phyloP scores from a whole-genome alignment of 1,140 invertebrate species.

The Aculops lycopersici region DNA sequence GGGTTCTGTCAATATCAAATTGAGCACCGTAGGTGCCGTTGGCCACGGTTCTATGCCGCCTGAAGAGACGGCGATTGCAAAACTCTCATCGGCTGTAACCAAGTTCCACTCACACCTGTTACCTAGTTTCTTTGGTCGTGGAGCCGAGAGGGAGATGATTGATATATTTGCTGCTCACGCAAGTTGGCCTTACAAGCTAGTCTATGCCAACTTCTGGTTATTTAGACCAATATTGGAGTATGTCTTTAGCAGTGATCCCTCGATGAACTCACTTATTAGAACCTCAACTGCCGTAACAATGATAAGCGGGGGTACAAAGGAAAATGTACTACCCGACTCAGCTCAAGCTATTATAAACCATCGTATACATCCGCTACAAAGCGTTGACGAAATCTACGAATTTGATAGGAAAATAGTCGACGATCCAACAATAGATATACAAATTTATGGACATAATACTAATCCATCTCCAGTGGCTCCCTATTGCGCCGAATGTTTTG shows the following conservation, averaged over 20 bases:
- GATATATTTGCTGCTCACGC: slow-evolving; percentile 16
- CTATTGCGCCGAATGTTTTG: slow-evolving; percentile 17
- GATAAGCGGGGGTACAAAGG: slow-evolving; percentile 19
- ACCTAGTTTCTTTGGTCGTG: slow-evolving; percentile 20
- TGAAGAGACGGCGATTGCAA: slow-evolving; percentile 19
- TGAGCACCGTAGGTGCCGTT: slow-evolving; percentile 16
- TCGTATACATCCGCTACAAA: slow-evolving; percentile 22
- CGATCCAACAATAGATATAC: slow-evolving; percentile 18
- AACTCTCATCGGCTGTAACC: slow-evolving; percentile 19
- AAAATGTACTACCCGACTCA: slow-evolving; percentile 22
- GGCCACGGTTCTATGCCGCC: slow-evolving; percentile 25
- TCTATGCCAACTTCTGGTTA: slow-evolving; percentile 23
- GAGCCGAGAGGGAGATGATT: slow-evolving; percentile 19
- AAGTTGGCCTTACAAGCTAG: slow-evolving; percentile 15
- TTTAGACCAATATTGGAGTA: slow-evolving; percentile 18
- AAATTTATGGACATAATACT: slow-evolving; percentile 12
- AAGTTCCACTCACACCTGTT: slow-evolving; percentile 19
- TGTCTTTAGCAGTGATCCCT: slow-evolving; percentile 16
- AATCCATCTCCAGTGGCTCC: slow-evolving; percentile 20
- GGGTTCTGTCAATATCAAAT: slow-evolving; percentile 18
- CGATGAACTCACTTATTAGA: slow-evolving; percentile 18
- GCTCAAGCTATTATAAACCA: slow-evolving; percentile 23
- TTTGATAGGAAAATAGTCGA: slow-evolving; percentile 19
- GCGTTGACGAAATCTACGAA: slow-evolving; percentile 18
- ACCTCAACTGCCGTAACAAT: slow-evolving; percentile 24